Evolutionary conservation across 35 echinoderm and acorn worm genomes (phyloP).

Genomic region (Lytechinus variegatus): DNA sequence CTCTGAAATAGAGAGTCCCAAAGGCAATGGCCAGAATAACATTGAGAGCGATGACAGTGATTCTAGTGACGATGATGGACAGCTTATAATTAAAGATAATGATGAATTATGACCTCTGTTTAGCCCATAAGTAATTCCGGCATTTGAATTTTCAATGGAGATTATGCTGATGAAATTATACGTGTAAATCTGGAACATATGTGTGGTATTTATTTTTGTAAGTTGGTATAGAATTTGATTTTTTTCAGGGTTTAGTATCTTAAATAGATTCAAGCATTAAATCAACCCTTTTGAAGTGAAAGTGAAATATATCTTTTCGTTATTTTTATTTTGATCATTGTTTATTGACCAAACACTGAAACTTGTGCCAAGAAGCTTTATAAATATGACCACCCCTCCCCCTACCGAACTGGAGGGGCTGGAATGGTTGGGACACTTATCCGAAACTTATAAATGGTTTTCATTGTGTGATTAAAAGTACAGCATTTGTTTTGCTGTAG

Average conservation of each 20-base stretch:
- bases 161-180: neutral
- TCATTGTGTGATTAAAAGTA: neutral
- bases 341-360: no score
- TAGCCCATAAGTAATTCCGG: neutral
- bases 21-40: neutral
- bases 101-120: neutral
- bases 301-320: neutral
- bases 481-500: no score
- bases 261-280: neutral
- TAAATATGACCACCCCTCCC: no score
- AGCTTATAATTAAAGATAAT: neutral
- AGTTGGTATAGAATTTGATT: neutral
- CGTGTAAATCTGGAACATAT: conserved; percentile 5
- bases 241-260: neutral
- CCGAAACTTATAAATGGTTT: neutral
- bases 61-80: neutral
- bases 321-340: no score
- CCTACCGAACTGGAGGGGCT: neutral
- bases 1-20: neutral
- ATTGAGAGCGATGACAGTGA: conserved; percentile 10
- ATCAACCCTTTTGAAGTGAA: neutral
- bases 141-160: neutral
- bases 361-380: no score
- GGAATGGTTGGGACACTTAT: neutral
- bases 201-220: conserved; percentile 1